Evolutionary conservation across 2,113 vertebrate genomes (phyloP).

Genomic region (Tachycineta bicolor): DNA sequence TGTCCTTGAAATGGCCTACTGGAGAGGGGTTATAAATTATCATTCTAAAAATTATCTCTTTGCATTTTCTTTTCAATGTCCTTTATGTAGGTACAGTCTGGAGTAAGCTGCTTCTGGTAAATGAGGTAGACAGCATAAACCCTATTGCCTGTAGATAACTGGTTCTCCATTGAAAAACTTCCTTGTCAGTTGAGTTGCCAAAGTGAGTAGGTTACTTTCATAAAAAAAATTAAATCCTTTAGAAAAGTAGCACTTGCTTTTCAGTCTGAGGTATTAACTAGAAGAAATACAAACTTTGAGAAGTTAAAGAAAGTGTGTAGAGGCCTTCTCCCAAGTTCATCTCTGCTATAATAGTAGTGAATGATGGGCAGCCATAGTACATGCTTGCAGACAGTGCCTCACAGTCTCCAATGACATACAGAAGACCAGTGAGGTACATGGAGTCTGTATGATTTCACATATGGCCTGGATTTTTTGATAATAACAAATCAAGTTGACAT

Average conservation of each 20-base stretch:
- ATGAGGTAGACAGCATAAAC: background rate
- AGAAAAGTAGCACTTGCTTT: background rate
- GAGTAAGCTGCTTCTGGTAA: background rate
- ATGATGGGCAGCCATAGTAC: background rate
- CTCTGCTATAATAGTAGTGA: background rate
- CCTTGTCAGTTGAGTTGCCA: background rate
- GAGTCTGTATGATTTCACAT: background rate
- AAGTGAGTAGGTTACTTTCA: background rate
- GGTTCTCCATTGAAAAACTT: background rate
- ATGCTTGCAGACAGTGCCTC: background rate
- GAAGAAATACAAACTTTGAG: background rate
- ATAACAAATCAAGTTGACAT: background rate
- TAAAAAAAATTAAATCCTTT: background rate
- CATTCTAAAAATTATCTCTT: background rate
- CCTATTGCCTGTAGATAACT: background rate
- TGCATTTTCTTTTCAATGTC: background rate
- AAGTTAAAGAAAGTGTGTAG: background rate
- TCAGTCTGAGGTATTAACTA: background rate
- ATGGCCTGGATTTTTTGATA: background rate
- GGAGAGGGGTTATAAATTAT: background rate
- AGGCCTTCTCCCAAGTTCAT: background rate
- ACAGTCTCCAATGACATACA: background rate
- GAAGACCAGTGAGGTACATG: background rate
- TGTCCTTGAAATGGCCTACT: background rate
- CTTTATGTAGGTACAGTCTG: background rate